Evolutionary conservation across 2,888 invertebrate species (phyloP), one percentile per base, ranked within the genome.

Genomic region (Sarcophaga rosellei): DNA sequence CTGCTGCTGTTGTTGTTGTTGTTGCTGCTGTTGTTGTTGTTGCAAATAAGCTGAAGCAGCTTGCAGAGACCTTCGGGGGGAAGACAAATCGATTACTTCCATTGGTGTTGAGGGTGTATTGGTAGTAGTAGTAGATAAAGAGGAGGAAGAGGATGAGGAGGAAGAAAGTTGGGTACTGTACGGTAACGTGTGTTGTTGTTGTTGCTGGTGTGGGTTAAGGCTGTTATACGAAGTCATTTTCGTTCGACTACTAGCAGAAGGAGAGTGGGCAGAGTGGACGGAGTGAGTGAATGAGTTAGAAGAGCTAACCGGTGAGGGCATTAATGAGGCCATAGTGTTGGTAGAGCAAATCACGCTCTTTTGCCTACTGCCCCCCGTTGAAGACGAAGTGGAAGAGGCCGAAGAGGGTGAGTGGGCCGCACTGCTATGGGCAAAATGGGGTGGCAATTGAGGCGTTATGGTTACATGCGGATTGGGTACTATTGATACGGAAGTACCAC

Each of bases 1-100:
- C 12, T 91, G 88, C 12, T 91, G 91, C 61, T 91, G 90, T n/a
- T 90, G 78, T 88, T 89, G 89, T 57, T 90, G 90, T 17, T 90
- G 90, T 5, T 89, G 91, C 17, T 90, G 89, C 44, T 89, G 89
- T n/a, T 88, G 89, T 25, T 90, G 91, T 88, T 90, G 91, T 88
- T 92, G 90, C 74, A 92, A 88, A 78, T 90, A 91, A 21, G 90
- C 90, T 45, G 89, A 85, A 23, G 92, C 91, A 23, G 92, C 92
- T 88, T 92, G 92, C 70, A 92, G 87, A 76, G 92, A 93, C 92
- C 94, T 94, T 90, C 94, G 94, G 80, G 94, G 93, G 89, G 94
- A 94, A 89, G 94, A 94, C 88, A 94, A 93, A 92, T 94, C 94
- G 88, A 94, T 94, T 89, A 94, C 94, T 88, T 93, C 91, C 91